Percentiles rank a stretch among this genome's conserved stretches.
These are phyloP conservation scores for Cydia splendana DNA, from an alignment of 1,140 invertebrate species.

Conservation along the genomic window DNA sequence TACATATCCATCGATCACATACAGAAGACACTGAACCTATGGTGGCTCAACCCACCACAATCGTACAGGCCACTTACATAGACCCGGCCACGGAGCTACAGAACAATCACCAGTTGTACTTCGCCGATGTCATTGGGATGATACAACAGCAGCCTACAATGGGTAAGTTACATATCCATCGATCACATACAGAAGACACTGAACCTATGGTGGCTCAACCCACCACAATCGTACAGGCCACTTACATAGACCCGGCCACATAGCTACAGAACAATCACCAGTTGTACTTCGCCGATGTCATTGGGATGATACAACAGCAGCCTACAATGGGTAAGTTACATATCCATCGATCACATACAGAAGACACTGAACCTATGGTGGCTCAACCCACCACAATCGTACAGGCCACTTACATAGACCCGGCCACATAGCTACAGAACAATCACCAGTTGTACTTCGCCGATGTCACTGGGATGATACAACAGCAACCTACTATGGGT, in stretches of 20 bases:
- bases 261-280: slow-evolving; percentile 50
- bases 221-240: slow-evolving; percentile 41
- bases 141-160: slow-evolving; percentile 54
- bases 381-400: slow-evolving; percentile 40
- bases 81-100: slow-evolving; percentile 58
- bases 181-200: slow-evolving; percentile 55
- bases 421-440: slow-evolving; percentile 52
- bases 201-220: slow-evolving; percentile 39
- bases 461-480: slow-evolving; percentile 60
- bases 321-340: slow-evolving; percentile 53
- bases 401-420: slow-evolving; percentile 53
- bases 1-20: slow-evolving; percentile 54
- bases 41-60: slow-evolving; percentile 41
- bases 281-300: slow-evolving; percentile 62
- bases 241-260: slow-evolving; percentile 58
- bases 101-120: slow-evolving; percentile 52
- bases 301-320: slow-evolving; percentile 56
- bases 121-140: slow-evolving; percentile 60
- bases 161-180: slow-evolving; percentile 53
- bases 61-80: slow-evolving; percentile 49
- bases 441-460: slow-evolving; percentile 58
- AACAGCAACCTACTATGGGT: slow-evolving; percentile 53
- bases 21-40: slow-evolving; percentile 43
- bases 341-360: slow-evolving; percentile 51
- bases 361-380: no score